Percentiles rank a stretch among this genome's conserved stretches.
Evolutionary conservation across 2,797 vertebrate genomes (phyloP).

Genomic region (Phalanger gymnotis): DNA sequence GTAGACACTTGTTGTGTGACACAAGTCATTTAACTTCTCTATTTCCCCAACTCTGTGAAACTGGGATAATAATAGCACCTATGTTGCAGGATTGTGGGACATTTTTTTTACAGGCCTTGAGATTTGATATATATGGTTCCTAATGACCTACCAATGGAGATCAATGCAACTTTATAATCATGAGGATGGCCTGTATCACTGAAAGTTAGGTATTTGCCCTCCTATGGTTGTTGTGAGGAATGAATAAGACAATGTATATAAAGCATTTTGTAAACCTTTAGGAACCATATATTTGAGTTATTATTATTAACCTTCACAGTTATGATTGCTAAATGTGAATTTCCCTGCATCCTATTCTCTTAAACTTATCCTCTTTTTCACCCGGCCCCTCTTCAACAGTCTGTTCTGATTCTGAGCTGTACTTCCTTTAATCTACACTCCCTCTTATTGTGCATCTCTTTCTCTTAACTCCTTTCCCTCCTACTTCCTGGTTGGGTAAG

Average conservation of each 20-base stretch:
- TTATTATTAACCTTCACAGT: neutral
- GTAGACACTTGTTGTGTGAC: neutral
- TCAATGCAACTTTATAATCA: neutral
- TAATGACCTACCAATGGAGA: neutral
- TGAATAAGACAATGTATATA: neutral
- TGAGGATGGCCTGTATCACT: neutral
- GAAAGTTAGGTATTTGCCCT: neutral
- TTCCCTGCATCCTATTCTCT: neutral
- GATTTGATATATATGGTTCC: neutral
- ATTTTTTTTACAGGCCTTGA: neutral
- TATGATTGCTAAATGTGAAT: neutral
- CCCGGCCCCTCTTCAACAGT: neutral
- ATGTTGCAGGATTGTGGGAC: neutral
- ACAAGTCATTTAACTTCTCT: neutral
- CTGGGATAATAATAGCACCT: constrained; percentile 4
- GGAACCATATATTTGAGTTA: neutral
- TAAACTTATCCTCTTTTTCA: neutral
- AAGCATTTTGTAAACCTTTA: neutral
- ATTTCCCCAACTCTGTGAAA: constrained; percentile 10
- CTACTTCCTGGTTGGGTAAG: neutral
- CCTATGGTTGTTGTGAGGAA: neutral
- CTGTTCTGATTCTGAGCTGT: neutral
- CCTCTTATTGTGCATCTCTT: neutral
- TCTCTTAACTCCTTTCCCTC: neutral
- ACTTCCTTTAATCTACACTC: neutral